These are phyloP conservation scores for Lophotis ruficrista DNA, from an alignment of 2,113 vertebrate genomes.

Conservation along the genomic window DNA sequence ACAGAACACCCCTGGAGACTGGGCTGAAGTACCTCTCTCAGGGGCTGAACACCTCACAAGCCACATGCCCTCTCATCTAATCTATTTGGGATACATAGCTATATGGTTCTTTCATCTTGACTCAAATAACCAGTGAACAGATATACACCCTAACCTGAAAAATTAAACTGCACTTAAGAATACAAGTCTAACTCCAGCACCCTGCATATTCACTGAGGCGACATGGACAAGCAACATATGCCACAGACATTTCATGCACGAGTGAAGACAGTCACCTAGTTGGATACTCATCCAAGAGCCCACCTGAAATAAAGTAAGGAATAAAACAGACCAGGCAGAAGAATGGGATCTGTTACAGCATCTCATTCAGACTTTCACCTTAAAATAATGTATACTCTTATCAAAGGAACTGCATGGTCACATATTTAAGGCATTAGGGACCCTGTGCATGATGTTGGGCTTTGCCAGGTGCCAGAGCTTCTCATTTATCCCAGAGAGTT, in stretches of 20 bases:
- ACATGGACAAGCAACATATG: background rate
- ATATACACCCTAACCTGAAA: background rate
- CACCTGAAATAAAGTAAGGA: background rate
- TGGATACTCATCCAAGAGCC: background rate
- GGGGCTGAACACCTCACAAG: background rate
- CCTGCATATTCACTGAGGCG: background rate
- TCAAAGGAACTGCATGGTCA: background rate
- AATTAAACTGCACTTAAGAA: background rate
- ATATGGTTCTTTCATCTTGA: background rate
- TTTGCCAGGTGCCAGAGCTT: background rate
- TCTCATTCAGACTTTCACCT: background rate
- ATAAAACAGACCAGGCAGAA: background rate
- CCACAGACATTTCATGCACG: background rate
- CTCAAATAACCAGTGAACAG: background rate
- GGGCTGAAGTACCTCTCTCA: background rate
- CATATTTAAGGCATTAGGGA: background rate
- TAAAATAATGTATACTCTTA: background rate
- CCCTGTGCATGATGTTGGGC: accelerated
- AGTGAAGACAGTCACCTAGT: background rate
- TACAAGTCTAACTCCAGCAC: background rate
- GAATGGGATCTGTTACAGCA: background rate
- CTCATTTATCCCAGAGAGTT: background rate
- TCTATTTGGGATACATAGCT: background rate
- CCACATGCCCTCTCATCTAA: background rate
- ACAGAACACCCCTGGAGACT: background rate